Base-by-base conservation (phyloP, 1,140 invertebrate species). In the Lucilia sericata region DNA sequence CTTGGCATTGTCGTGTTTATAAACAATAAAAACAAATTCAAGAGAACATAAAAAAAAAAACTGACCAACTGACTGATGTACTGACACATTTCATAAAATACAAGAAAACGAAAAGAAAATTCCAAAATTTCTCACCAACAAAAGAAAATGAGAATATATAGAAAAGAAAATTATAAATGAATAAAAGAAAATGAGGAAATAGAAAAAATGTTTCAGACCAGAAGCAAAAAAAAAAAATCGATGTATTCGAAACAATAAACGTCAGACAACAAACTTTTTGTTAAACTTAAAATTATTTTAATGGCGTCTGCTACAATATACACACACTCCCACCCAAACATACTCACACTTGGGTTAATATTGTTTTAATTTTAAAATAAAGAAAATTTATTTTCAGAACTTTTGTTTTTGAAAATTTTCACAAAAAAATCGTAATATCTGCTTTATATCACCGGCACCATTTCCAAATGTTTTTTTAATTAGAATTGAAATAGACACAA, bases 1-100 rank as follows among this genome's bases (percentile, higher is more conserved):
- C 76, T 80, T 80, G 76, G 47, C 76, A 80, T 80, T 80, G 76
- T 49, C 76, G 47, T 80, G 76, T 25, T 49, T 49, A 51, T 21
- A 49, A 25, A 21, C 76, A 80, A 49, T 80, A 80, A 80, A 17
- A n/a, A n/a, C 13, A 60, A 19, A 70, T 21, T 25, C 5, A 25
- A 70, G 10, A 12, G 21, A 70, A 70, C 9, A 21, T 21, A 70
- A 10, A 30, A 30, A 70, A 10, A 30, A 30, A 30, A 2, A 2
- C 3, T 30, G 25, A 30, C 25, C 55, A 60, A n/a, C 14, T n/a
- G 55, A 60, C 55, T 60, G 55, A 60, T 14, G n/a, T 17, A 14
- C 14, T 7, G 55, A 60, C 55, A 60, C 55, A 60, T 60, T 17
- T 60, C 55, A n/a, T 21, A 70, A 70, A 70, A 70, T 49, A 12